Evolutionary conservation across 2,113 vertebrate genomes (phyloP).

Genomic region (Tetrax tetrax): DNA sequence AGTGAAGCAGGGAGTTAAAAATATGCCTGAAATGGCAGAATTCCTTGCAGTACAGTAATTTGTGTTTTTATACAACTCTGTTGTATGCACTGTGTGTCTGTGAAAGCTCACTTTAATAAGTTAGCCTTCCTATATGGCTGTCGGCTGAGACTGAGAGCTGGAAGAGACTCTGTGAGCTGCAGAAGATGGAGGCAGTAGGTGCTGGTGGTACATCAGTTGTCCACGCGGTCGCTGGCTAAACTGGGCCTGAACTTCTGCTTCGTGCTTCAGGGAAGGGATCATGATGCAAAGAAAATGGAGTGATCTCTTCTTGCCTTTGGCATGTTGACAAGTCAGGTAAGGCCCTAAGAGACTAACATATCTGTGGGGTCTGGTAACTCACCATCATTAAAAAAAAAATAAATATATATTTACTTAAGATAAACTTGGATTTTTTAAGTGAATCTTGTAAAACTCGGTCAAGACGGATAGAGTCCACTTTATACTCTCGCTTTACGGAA

Average conservation of each 20-base stretch:
- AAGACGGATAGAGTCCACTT: not conserved
- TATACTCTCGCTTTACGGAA: not conserved
- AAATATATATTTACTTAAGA: not conserved
- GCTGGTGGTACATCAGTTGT: not conserved
- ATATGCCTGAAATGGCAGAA: not conserved
- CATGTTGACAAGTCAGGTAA: not conserved
- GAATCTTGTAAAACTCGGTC: not conserved
- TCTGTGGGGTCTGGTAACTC: not conserved
- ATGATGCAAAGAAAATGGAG: not conserved
- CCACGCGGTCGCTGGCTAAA: rapidly evolving
- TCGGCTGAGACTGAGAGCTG: not conserved
- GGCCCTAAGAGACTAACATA: not conserved
- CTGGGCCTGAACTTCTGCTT: not conserved
- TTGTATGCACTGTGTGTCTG: rapidly evolving
- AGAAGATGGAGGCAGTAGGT: not conserved
- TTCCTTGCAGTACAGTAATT: not conserved
- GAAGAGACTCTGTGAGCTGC: not conserved
- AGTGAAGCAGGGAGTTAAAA: not conserved
- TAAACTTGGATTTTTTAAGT: not conserved
- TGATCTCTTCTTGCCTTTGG: not conserved
- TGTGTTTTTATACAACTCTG: not conserved
- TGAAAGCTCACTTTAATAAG: not conserved
- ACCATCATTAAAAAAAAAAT: not conserved
- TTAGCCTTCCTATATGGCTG: not conserved
- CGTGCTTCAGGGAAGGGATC: not conserved